Base-by-base conservation (phyloP, 2,888 invertebrate species). In the Caenorhabditis sp. region DNA sequence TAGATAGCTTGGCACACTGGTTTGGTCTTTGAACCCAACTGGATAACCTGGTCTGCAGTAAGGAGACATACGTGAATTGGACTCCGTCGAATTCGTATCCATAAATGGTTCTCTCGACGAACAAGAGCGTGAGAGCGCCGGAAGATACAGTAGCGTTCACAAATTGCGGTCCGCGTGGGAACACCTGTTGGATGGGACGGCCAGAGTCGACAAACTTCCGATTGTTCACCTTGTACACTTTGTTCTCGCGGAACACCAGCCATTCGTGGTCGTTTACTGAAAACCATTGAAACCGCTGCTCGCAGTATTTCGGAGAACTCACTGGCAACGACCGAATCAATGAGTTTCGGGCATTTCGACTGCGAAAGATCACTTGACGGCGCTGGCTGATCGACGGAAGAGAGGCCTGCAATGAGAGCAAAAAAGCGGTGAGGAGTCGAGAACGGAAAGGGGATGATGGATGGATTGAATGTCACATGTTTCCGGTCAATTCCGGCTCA, bases 21-120 rank as follows among this genome's bases (percentile, higher is more conserved):
- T n/a, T n/a, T n/a, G n/a, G n/a, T n/a, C n/a, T n/a, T n/a, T n/a
- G n/a, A n/a, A n/a, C n/a, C n/a, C n/a, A n/a, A n/a, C n/a, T n/a
- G n/a, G n/a, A n/a, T n/a, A n/a, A n/a, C n/a, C n/a, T n/a, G n/a
- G n/a, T n/a, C n/a, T n/a, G n/a, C n/a, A n/a, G n/a, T n/a, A n/a
- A n/a, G n/a, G n/a, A 30, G 41, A 48, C 75, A 30, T 3, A 82
- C 82, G 58, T 74, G 70, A 82, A 82, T 27, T 70, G 63, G 2
- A 81, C 72, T 43, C 82, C 82, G 53, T 86, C 83, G 27, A 63
- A 73, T 24, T 77, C 75, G 62, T 87, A 87, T 48, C 83, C 86
- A 56, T 82, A 86, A 41, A 87, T 80, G 11, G 80, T 80, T 46
- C 86, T 66, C 48, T 86, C 86, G n/a, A 82, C 82, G 63, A 87